A percentile compares a stretch with the other conserved stretches of the same genome.
Conservation (phyloP, 2,113 vertebrate species). For the Elaphurus davidianus region DNA sequence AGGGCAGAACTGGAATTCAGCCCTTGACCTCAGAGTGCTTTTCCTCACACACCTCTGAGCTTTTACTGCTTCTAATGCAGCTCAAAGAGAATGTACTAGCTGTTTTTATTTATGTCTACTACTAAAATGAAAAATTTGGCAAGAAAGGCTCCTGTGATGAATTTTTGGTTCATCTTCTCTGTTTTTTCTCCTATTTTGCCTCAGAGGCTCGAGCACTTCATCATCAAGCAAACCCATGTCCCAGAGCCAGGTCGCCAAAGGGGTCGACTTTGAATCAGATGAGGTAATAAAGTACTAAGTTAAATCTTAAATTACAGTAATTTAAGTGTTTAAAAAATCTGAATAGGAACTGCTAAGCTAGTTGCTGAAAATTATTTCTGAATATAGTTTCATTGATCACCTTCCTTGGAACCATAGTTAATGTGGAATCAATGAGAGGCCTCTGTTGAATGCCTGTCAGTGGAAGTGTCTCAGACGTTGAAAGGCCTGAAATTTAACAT, state of each 20-base stretch:
- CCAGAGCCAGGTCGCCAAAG: slow-evolving; percentile 86
- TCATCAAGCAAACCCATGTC: slow-evolving; percentile 79
- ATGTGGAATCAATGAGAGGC: background rate
- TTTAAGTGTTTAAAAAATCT: slow-evolving; percentile 3
- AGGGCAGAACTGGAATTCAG: background rate
- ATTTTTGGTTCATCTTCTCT: background rate
- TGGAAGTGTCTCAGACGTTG: background rate
- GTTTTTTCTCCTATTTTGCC: background rate
- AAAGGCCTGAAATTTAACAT: background rate
- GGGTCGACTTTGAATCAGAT: slow-evolving; percentile 88
- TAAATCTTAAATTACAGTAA: background rate
- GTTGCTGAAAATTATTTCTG: background rate
- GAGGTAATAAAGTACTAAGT: slow-evolving; percentile 81
- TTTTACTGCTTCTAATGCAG: background rate
- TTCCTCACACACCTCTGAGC: background rate
- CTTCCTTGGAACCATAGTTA: background rate
- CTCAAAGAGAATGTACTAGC: background rate
- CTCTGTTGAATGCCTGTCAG: background rate
- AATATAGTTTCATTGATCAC: background rate
- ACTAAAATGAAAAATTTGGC: background rate
- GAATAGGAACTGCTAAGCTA: background rate
- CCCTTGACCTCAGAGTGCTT: background rate
- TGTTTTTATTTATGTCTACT: background rate
- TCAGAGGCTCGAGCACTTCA: slow-evolving; percentile 63
- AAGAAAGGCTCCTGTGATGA: background rate